A percentile compares a stretch with the other conserved stretches of the same genome.
Conservation (phyloP, 2,797 vertebrate species). For the Ctenopoma multispine region DNA sequence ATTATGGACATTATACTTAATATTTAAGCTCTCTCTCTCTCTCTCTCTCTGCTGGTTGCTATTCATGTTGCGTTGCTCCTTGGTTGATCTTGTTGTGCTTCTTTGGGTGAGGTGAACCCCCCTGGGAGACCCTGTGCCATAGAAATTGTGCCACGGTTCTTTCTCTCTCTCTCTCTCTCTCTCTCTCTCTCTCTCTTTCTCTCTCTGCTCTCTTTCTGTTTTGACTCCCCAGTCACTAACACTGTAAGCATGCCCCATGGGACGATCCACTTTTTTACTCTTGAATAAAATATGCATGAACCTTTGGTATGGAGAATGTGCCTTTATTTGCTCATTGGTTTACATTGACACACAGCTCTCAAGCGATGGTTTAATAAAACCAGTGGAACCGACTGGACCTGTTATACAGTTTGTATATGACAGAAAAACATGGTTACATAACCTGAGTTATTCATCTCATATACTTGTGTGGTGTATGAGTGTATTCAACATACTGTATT, state of each 20-base stretch:
- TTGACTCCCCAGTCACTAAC: slow-evolving; percentile 83
- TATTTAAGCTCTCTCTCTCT: slow-evolving; percentile 80
- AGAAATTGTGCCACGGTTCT: slow-evolving; percentile 77
- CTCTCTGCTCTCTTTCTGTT: slow-evolving; percentile 71
- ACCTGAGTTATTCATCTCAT: neutral
- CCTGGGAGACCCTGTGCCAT: slow-evolving; percentile 78
- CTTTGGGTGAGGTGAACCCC: slow-evolving; percentile 80
- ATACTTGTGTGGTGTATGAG: too few species aligned
- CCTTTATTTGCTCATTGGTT: slow-evolving; percentile 53
- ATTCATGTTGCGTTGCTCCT: slow-evolving; percentile 80
- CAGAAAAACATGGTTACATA: neutral
- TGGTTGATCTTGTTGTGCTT: slow-evolving; percentile 84
- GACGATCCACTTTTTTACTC: slow-evolving; percentile 91
- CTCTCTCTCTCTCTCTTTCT: slow-evolving; percentile 53
- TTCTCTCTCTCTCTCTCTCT: slow-evolving; percentile 59
- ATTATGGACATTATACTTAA: slow-evolving; percentile 83
- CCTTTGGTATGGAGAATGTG: slow-evolving; percentile 75
- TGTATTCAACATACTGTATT: too few species aligned
- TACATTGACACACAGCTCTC: too few species aligned
- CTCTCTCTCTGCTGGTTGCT: slow-evolving; percentile 77
- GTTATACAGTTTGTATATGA: neutral
- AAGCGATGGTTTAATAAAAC: neutral
- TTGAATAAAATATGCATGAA: slow-evolving; percentile 93
- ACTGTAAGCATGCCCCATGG: slow-evolving; percentile 90
- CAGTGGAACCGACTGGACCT: neutral